These are phyloP conservation scores for Drosophila ogumai DNA, from an alignment of 1,140 invertebrate genomes.

Conservation along the genomic window DNA sequence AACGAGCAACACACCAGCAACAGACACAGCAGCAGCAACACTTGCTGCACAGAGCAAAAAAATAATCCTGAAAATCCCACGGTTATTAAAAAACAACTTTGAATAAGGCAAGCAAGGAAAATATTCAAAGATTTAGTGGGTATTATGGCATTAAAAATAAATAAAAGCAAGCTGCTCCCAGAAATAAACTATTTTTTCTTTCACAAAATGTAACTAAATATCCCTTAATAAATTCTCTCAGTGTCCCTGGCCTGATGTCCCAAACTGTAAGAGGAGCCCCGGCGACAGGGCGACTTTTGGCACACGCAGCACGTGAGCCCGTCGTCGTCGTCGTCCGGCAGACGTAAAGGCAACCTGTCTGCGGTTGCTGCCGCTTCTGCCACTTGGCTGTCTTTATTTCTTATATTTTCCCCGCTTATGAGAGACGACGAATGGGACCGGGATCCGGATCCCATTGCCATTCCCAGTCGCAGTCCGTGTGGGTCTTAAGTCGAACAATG, in stretches of 20 bases:
- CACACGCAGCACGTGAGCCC: conserved; percentile 77
- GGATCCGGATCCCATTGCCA: conserved; percentile 3
- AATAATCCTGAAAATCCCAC: no score
- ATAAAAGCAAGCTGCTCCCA: background rate
- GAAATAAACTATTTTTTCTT: background rate
- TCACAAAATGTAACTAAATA: background rate
- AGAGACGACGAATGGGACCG: conserved; percentile 6
- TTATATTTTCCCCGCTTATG: conserved; percentile 16
- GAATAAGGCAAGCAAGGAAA: background rate
- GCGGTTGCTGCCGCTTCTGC: conserved; percentile 33
- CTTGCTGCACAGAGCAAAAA: conserved; percentile 26
- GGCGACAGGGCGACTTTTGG: conserved; percentile 70
- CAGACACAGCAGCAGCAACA: conserved; percentile 43
- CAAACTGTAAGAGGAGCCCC: conserved; percentile 65
- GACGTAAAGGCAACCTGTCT: conserved; percentile 45
- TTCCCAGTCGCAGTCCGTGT: conserved; percentile 18
- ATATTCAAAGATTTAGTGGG: background rate
- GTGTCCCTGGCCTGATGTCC: conserved; percentile 64
- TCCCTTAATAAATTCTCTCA: background rate
- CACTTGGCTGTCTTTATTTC: conserved; percentile 30
- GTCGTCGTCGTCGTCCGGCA: conserved; percentile 4
- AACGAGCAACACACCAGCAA: conserved; percentile 13
- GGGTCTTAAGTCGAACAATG: conserved; percentile 76
- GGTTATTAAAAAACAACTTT: background rate
- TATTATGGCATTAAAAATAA: background rate